Conservation (phyloP, 2,113 vertebrate genomes). For the Tetrax tetrax region DNA sequence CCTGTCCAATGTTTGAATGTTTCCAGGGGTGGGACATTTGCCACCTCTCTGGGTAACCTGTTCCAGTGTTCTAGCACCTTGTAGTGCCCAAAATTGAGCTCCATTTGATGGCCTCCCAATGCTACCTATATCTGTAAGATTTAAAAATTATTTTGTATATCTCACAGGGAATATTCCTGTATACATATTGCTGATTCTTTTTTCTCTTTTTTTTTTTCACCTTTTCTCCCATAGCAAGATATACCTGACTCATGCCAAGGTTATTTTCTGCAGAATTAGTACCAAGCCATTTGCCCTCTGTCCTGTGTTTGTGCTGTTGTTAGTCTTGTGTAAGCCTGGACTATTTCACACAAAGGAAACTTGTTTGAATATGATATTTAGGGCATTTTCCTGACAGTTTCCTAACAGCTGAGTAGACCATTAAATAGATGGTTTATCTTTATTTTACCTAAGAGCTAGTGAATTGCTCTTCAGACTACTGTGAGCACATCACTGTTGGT, state of each 20-base stretch:
- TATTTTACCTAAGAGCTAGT: background rate
- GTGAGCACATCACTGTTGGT: background rate
- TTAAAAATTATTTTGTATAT: background rate
- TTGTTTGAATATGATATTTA: background rate
- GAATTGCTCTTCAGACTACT: background rate
- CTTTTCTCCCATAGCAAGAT: background rate
- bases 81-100: background rate
- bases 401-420: background rate
- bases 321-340: background rate
- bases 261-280: background rate
- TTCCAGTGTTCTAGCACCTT: too few species aligned
- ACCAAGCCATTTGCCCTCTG: background rate
- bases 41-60: too few species aligned
- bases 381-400: background rate
- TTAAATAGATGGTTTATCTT: background rate
- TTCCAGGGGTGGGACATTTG: too few species aligned
- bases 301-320: background rate
- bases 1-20: too few species aligned
- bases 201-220: too few species aligned
- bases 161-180: background rate
- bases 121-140: background rate
- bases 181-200: fast-evolving
- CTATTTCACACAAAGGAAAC: background rate
- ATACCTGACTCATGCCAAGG: background rate
- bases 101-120: background rate